These are phyloP conservation scores for Amphimallon solstitiale DNA, from an alignment of 2,888 invertebrate genomes.

Conservation along the genomic window DNA sequence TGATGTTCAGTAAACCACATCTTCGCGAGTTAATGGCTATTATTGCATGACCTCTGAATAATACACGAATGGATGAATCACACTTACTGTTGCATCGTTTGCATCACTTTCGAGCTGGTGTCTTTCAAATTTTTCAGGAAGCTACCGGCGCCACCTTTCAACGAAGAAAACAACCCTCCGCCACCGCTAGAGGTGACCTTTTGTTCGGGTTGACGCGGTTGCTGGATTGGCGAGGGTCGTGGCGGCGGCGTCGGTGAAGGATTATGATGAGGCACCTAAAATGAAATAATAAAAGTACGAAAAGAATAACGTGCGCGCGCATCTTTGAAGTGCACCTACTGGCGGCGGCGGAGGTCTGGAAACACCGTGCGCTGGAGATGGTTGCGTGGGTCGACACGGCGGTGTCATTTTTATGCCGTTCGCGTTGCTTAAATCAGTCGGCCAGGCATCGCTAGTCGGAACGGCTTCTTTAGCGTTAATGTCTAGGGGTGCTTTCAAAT, in stretches of 20 bases:
- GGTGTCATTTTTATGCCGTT: conserved; percentile 51
- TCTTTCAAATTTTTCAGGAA: conserved; percentile 94
- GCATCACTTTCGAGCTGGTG: conserved; percentile 96
- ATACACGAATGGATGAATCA: too few species aligned
- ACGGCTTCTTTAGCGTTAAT: conserved; percentile 62
- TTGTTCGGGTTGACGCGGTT: conserved; percentile 50
- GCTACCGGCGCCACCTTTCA: conserved; percentile 92
- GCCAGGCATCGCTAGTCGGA: conserved; percentile 46
- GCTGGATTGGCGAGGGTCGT: conserved; percentile 56
- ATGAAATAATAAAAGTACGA: conserved; percentile 6
- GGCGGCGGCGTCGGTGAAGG: conserved; percentile 56
- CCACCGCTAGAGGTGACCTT: conserved; percentile 49
- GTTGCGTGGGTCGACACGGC: conserved; percentile 53
- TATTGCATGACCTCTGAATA: too few species aligned
- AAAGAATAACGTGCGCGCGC: not conserved
- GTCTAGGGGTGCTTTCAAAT: conserved; percentile 81
- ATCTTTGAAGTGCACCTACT: conserved; percentile 34
- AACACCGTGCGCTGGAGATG: conserved; percentile 51
- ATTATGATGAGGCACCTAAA: conserved; percentile 31
- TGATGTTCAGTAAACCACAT: too few species aligned
- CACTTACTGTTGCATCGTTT: conserved; percentile 90
- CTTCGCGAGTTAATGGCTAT: too few species aligned
- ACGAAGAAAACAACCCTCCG: conserved; percentile 81
- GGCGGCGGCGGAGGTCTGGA: conserved; percentile 46
- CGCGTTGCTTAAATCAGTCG: conserved; percentile 50